Base-by-base conservation (phyloP, 1,140 invertebrate species). In the Orius insidiosus region DNA sequence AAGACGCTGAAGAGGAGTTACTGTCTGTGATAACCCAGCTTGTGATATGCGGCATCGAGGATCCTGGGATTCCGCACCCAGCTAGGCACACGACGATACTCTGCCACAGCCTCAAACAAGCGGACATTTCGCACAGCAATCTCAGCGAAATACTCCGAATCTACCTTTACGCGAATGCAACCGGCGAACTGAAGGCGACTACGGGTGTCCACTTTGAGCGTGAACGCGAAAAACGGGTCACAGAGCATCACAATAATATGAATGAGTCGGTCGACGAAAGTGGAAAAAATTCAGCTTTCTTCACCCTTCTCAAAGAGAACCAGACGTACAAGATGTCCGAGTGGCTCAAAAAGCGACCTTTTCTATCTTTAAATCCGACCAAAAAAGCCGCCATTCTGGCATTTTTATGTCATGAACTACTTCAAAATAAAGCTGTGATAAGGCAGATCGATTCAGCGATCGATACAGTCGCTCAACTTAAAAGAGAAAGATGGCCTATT, bases 121-220 rank as follows among this genome's bases (percentile, higher is more conserved):
- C 87, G 2, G 88, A 93, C 54, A 85, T 95, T 15, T 93, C 84
- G 1, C 82, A 88, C 48, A 75, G 76, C 9, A 92, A 89, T 58
- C 70, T 97, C n/a, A 86, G 84, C 31, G 90, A 97, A 63, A 78
- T 95, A 30, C 62, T 96, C 5, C 66, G 89, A 41, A 84, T 96
- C 57, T 94, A 92, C 59, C 60, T 88, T 41, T 84, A 85, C 56
- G 83, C 85, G 1, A 81, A 81, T 57, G 83, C 83, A 1, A 85
- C 83, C 0, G 81, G 80, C 0, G 83, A 88, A 59, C 75, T 94
- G 6, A 85, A 83, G 51, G 76, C 83, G 24, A 62, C 84, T 10
- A 81, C 78, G 13, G 80, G 74, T 73, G 68, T 84, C 6, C 76
- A 78, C 18, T 72, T 81, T 44, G 82, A 85, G 55, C 63, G 80